phyloP scores from a whole-genome alignment of 2,888 invertebrate species.

The Dichetophora obliterata region DNA sequence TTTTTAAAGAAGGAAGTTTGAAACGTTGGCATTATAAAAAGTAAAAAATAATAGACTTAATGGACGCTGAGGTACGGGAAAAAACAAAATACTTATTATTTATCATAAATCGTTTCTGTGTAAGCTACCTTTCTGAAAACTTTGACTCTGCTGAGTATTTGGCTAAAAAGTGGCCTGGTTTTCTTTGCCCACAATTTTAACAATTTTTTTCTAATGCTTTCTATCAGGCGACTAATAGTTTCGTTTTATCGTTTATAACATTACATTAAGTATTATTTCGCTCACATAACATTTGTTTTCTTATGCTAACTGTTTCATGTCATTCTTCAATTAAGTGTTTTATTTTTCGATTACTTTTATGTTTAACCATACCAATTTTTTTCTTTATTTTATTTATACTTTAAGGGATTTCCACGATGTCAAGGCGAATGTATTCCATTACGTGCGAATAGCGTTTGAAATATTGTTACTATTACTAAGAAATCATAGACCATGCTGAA shows the following conservation, averaged over 20 bases:
- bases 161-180: background rate
- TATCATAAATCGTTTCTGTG: too few species aligned
- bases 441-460: conserved; percentile 74
- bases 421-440: conserved; percentile 75
- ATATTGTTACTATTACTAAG: background rate
- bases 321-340: conserved; percentile 37
- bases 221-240: background rate
- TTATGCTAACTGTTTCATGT: conserved; percentile 6
- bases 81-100: too few species aligned
- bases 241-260: background rate
- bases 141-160: too few species aligned
- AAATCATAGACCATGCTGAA: background rate
- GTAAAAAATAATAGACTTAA: too few species aligned
- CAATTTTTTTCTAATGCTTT: background rate
- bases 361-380: conserved; percentile 40
- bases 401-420: conserved; percentile 71
- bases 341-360: conserved; percentile 53
- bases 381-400: conserved; percentile 58
- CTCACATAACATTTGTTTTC: background rate
- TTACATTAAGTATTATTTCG: background rate
- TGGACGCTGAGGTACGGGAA: too few species aligned
- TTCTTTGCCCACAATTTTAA: too few species aligned
- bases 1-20: too few species aligned
- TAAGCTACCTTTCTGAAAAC: too few species aligned
- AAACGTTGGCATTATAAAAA: too few species aligned